Percentiles rank a stretch among this genome's conserved stretches.
These are phyloP conservation scores for Psittacula derbiana DNA, from an alignment of 2,797 vertebrate species.

Conservation along the genomic window DNA sequence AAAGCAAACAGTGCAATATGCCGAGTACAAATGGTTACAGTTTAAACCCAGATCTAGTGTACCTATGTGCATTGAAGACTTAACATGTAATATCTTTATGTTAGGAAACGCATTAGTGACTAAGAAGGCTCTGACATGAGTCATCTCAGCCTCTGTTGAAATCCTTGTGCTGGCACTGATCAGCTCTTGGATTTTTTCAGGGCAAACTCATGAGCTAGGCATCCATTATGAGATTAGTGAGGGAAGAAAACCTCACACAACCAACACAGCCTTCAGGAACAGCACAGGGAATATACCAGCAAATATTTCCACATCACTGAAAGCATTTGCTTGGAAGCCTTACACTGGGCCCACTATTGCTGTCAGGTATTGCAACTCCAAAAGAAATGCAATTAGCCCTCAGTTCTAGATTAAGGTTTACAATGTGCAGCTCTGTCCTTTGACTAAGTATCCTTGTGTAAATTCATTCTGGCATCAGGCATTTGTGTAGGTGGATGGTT, in stretches of 20 bases:
- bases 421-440: neutral
- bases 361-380: neutral
- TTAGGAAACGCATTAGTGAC: neutral
- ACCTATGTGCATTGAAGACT: neutral
- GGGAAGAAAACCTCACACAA: constrained; percentile 10
- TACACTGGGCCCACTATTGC: neutral
- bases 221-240: neutral
- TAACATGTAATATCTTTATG: neutral
- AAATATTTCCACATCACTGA: neutral
- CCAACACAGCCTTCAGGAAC: neutral
- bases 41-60: neutral
- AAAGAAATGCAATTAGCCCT: neutral
- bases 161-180: neutral
- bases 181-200: neutral
- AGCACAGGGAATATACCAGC: neutral
- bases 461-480: neutral
- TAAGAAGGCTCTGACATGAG: neutral
- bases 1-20: neutral
- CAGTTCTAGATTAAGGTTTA: neutral
- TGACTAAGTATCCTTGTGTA: neutral
- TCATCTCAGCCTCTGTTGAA: neutral
- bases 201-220: neutral
- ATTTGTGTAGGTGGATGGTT: neutral
- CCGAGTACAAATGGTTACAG: neutral
- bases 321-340: neutral